These are phyloP conservation scores for Paragorgia papillata DNA, from an alignment of 92 coral and sea anemone species.

Conservation along the genomic window DNA sequence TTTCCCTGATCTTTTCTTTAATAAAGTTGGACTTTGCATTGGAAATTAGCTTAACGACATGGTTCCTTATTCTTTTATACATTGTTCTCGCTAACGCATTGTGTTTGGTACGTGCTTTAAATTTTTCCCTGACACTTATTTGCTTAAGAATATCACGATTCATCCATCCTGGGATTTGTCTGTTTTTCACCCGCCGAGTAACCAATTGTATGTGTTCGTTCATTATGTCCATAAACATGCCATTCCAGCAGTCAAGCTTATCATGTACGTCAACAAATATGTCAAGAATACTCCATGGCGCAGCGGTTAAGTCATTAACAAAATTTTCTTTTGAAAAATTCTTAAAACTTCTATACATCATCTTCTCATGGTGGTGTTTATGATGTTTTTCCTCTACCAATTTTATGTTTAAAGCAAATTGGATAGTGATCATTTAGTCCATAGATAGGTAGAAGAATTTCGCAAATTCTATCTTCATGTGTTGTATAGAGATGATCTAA, in stretches of 20 bases:
- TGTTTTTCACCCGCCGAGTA: not conserved
- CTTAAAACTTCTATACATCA: slow-evolving; percentile 30
- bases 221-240: not conserved
- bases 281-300: too few relatives aligned
- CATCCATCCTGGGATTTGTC: not conserved
- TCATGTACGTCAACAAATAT: too few relatives aligned
- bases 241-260: not conserved
- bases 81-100: slow-evolving; percentile 6
- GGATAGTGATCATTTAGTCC: slow-evolving; percentile 4
- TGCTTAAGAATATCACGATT: not conserved
- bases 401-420: slow-evolving; percentile 48
- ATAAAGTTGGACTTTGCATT: slow-evolving; percentile 47
- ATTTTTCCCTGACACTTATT: not conserved
- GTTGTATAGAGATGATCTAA: slow-evolving; percentile 42
- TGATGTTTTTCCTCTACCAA: slow-evolving; percentile 40
- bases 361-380: slow-evolving; percentile 33
- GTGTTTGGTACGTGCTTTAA: not conserved
- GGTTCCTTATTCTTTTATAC: slow-evolving; percentile 33
- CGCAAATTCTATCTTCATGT: slow-evolving; percentile 39
- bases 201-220: not conserved
- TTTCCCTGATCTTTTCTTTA: slow-evolving; percentile 55
- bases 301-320: slow-evolving; percentile 23
- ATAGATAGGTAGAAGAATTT: slow-evolving; percentile 18
- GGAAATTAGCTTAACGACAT: slow-evolving; percentile 47
- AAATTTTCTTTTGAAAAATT: slow-evolving; percentile 24